Percentiles rank a stretch among this genome's conserved stretches.
These are phyloP conservation scores for Rhea americana DNA, from an alignment of 2,113 vertebrate species.

Conservation along the genomic window DNA sequence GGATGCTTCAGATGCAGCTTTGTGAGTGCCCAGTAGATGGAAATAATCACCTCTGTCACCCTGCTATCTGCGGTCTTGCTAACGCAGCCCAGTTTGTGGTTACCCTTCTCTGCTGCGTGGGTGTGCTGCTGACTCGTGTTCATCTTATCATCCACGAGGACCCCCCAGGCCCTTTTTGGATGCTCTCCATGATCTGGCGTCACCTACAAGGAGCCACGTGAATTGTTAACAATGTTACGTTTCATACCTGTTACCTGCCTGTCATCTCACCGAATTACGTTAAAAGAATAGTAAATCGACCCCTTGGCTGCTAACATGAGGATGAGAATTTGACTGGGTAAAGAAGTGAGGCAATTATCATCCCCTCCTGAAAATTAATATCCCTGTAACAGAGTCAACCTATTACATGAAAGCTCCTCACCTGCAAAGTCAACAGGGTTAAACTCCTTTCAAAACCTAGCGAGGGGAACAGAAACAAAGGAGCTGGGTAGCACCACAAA, in stretches of 20 bases:
- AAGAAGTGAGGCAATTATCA: constrained; percentile 26
- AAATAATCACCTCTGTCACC: not conserved
- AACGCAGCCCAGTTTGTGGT: not conserved
- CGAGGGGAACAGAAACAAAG: not conserved
- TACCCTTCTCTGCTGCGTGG: not conserved
- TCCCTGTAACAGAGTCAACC: not conserved
- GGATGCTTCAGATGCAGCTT: not conserved
- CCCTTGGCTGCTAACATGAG: not conserved
- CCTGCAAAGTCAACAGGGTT: constrained; percentile 21
- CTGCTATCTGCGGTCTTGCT: not conserved
- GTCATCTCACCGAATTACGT: not conserved
- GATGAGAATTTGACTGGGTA: not conserved
- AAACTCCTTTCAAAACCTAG: constrained; percentile 16
- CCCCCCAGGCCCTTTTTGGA: fast-evolving
- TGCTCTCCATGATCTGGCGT: not conserved
- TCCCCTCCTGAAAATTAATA: constrained; percentile 37
- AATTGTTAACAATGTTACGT: not conserved
- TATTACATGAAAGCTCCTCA: not conserved
- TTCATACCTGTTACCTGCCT: not conserved
- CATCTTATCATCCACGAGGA: not conserved
- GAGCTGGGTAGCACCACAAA: not conserved
- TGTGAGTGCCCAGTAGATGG: not conserved
- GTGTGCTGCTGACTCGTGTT: not conserved
- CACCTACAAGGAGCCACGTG: not conserved
- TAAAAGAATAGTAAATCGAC: not conserved